Evolutionary conservation across 2,797 vertebrate species (phyloP).

Genomic region (Platyrinchus mystaceus): DNA sequence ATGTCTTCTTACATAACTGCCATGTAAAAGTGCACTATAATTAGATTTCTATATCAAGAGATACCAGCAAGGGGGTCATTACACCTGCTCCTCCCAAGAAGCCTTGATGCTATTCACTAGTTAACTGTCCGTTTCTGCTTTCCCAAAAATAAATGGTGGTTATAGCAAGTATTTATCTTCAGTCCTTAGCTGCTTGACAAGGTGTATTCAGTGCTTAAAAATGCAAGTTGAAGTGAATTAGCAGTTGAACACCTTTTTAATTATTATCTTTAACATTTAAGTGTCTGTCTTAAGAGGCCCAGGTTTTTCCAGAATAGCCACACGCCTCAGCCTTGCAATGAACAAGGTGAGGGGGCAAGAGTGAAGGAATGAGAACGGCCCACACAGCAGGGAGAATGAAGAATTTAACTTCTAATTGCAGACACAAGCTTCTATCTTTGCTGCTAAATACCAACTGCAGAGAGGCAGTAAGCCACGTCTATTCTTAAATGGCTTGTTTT

Average conservation of each 20-base stretch:
- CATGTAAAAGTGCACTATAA: not conserved
- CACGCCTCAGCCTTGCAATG: not conserved
- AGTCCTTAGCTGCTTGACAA: not conserved
- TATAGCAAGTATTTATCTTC: not conserved
- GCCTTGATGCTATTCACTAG: not conserved
- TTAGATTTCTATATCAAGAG: not conserved
- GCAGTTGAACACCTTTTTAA: not conserved
- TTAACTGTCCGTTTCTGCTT: not conserved
- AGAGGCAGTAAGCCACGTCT: not conserved
- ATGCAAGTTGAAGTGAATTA: not conserved
- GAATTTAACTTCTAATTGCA: slow-evolving; percentile 44
- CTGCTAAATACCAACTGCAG: not conserved
- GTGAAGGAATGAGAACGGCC: slow-evolving; percentile 1
- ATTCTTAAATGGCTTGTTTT: slow-evolving; percentile 36
- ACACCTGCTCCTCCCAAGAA: not conserved
- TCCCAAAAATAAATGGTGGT: not conserved
- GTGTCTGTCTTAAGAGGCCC: not conserved
- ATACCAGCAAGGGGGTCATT: not conserved
- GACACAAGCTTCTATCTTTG: not conserved
- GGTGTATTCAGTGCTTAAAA: not conserved
- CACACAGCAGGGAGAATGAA: not conserved
- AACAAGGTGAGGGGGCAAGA: not conserved
- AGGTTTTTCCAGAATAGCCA: not conserved
- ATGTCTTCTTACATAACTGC: not conserved
- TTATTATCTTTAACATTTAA: not conserved